Conservation (phyloP, 2,113 vertebrate genomes). For the Xenotilapia leptura region DNA sequence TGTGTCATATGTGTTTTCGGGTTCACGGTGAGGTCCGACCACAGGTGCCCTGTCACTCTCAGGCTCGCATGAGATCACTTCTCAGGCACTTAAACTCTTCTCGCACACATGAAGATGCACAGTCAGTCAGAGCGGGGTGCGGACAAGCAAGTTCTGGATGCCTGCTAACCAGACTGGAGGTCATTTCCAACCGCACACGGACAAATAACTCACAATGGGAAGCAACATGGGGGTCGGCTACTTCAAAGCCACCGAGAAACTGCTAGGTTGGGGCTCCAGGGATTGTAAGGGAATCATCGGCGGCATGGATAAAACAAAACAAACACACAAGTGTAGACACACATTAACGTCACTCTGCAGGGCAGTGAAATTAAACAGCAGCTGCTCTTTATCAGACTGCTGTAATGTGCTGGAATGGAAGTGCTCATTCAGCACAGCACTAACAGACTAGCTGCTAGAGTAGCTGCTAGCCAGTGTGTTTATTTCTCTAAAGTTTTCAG, state of each 20-base stretch:
- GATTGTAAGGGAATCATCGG: background rate
- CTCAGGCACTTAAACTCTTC: background rate
- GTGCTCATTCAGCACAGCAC: background rate
- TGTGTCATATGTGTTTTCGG: background rate
- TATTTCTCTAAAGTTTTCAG: background rate
- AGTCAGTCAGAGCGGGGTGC: constrained; percentile 14
- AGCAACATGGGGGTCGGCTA: background rate
- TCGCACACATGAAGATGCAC: background rate
- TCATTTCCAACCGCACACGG: background rate
- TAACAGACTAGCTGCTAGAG: background rate
- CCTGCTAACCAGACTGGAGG: constrained; percentile 7
- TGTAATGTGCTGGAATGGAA: background rate
- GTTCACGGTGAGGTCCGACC: background rate
- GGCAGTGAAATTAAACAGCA: constrained; percentile 18
- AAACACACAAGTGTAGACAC: background rate
- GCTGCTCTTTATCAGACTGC: background rate
- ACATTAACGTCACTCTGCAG: background rate
- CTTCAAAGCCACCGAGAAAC: background rate
- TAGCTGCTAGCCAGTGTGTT: background rate
- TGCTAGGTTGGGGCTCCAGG: background rate
- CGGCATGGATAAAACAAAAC: background rate
- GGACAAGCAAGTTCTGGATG: constrained; percentile 12
- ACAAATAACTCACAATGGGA: background rate
- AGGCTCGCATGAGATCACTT: constrained; percentile 14
- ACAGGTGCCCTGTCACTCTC: constrained; percentile 48